Percentiles rank a stretch among this genome's conserved stretches.
Conservation (phyloP, 2,888 invertebrate species). For the Habroteleia sp. region DNA sequence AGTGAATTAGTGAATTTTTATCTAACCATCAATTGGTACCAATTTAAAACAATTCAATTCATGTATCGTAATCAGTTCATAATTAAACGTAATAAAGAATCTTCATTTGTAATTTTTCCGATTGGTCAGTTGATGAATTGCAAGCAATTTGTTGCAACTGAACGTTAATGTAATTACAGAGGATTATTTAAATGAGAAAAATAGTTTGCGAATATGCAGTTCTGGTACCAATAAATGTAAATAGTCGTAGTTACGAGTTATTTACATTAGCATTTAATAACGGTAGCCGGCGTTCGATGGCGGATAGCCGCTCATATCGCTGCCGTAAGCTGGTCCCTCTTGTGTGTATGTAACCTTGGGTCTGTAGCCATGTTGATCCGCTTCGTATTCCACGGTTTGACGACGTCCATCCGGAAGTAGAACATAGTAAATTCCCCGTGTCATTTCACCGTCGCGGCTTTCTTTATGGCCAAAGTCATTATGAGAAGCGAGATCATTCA, state of each 20-base stretch:
- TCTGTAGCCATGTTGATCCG: constrained; percentile 86
- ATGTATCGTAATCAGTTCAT: too few species aligned
- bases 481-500: constrained; percentile 78
- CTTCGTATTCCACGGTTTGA: constrained; percentile 87
- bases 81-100: too few species aligned
- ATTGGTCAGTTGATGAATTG: too few species aligned
- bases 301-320: constrained; percentile 48
- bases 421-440: constrained; percentile 80
- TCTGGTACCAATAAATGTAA: not conserved
- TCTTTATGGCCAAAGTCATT: constrained; percentile 81
- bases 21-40: too few species aligned
- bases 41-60: too few species aligned
- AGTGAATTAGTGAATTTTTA: too few species aligned
- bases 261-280: constrained; percentile 43
- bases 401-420: constrained; percentile 80
- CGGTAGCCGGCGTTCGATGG: constrained; percentile 46
- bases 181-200: too few species aligned
- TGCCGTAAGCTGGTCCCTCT: constrained; percentile 68
- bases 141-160: too few species aligned
- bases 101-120: too few species aligned
- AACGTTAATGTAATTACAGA: too few species aligned
- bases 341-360: constrained; percentile 87
- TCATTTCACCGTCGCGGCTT: constrained; percentile 79
- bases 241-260: constrained; percentile 17
- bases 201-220: too few species aligned